Evolutionary conservation across 64 coral and sea anemone species (phyloP).

Genomic region (Anthopleura sola): DNA sequence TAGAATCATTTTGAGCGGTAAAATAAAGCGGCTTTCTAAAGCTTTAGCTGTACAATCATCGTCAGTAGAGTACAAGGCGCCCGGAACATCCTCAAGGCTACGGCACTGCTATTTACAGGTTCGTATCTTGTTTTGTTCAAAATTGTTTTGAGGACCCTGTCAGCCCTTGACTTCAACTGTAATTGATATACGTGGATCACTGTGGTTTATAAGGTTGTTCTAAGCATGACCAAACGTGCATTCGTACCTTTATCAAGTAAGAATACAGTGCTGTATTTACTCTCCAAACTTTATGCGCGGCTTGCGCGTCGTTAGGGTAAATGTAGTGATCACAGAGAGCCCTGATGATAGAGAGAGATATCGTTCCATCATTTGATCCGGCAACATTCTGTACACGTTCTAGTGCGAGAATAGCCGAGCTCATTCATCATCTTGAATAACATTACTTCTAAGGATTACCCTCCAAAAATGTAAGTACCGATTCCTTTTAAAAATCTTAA

Average conservation of each 20-base stretch:
- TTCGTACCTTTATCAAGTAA: background rate
- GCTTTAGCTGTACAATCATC: background rate
- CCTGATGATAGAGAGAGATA: background rate
- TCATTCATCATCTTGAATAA: background rate
- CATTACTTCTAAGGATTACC: background rate
- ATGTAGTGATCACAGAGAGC: background rate
- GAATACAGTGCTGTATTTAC: background rate
- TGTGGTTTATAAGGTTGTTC: background rate
- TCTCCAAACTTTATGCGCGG: background rate
- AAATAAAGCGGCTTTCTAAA: background rate
- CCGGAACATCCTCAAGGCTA: background rate
- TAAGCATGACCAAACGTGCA: background rate
- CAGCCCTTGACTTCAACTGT: background rate
- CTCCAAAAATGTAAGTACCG: background rate
- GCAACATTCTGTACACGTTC: no score
- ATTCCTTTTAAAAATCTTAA: background rate
- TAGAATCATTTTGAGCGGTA: background rate
- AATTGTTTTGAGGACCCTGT: background rate
- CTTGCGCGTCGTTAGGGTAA: background rate
- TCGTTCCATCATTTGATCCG: background rate
- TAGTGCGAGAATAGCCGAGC: background rate
- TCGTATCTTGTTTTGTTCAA: background rate
- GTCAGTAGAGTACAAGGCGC: background rate
- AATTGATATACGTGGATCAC: background rate
- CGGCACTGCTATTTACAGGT: background rate